A percentile compares a stretch with the other conserved stretches of the same genome.
Evolutionary conservation across 1,140 invertebrate species (phyloP).

Genomic region (Copidosoma floridanum): DNA sequence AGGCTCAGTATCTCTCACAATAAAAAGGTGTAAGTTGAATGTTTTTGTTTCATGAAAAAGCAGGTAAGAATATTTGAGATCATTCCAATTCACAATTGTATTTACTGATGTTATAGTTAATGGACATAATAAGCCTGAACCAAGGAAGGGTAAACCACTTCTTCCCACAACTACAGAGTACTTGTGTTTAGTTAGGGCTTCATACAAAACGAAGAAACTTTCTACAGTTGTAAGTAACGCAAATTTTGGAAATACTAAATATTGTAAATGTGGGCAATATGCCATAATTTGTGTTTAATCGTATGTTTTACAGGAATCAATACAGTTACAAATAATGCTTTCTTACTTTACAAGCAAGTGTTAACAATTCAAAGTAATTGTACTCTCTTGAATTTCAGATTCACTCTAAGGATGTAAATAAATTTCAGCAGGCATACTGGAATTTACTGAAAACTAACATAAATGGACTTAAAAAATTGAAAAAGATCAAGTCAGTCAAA

Average conservation of each 20-base stretch:
- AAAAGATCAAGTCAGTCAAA: slow-evolving; percentile 73
- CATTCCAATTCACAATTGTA: not conserved
- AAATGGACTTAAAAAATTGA: slow-evolving; percentile 81
- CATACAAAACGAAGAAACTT: slow-evolving; percentile 73
- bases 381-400: slow-evolving; percentile 55
- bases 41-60: slow-evolving; percentile 2
- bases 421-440: slow-evolving; percentile 81
- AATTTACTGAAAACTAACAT: slow-evolving; percentile 82
- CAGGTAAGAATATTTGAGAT: not conserved
- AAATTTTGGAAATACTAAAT: too few relatives aligned
- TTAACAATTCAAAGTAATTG: too few relatives aligned
- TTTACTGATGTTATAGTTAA: slow-evolving; percentile 62
- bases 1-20: slow-evolving; percentile 67
- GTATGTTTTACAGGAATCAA: too few relatives aligned
- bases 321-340: too few relatives aligned
- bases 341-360: too few relatives aligned
- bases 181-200: slow-evolving; percentile 72
- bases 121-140: slow-evolving; percentile 70
- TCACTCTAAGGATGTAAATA: slow-evolving; percentile 78
- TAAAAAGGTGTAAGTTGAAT: slow-evolving; percentile 69
- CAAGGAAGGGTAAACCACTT: slow-evolving; percentile 60
- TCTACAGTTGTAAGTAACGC: slow-evolving; percentile 71
- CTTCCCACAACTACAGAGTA: slow-evolving; percentile 65
- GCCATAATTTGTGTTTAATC: too few relatives aligned
- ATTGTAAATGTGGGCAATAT: too few relatives aligned